A percentile compares a stretch with the other conserved stretches of the same genome.
phyloP scores from a whole-genome alignment of 2,113 vertebrate genomes.

The Bufo bufo region DNA sequence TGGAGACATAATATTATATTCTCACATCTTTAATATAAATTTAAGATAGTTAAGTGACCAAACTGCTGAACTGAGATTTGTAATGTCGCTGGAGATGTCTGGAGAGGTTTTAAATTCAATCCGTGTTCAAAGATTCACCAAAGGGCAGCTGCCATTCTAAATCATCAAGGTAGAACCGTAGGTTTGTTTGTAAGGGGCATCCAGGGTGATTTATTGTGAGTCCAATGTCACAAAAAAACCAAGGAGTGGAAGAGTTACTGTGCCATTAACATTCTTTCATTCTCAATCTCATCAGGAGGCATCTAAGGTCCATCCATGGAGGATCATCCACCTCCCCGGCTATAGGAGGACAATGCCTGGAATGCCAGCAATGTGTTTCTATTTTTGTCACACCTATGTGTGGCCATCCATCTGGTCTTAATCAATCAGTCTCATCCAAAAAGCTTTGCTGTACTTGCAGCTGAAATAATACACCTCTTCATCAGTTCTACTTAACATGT shows the following conservation, averaged over 20 bases:
- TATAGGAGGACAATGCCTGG: constrained; percentile 78
- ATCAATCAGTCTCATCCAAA: constrained; percentile 86
- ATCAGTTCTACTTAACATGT: constrained; percentile 68
- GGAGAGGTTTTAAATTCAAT: background rate
- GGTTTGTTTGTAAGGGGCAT: constrained; percentile 62
- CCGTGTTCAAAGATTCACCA: background rate
- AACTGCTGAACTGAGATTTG: background rate
- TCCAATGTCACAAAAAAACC: constrained; percentile 65
- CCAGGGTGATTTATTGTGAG: constrained; percentile 62
- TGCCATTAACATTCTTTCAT: constrained; percentile 78
- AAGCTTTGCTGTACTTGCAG: constrained; percentile 82
- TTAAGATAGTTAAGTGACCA: background rate
- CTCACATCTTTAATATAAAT: no score
- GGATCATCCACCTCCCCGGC: constrained; percentile 70
- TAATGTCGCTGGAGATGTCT: background rate
- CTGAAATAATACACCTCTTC: constrained; percentile 87
- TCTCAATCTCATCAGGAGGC: constrained; percentile 76
- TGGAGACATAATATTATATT: no score
- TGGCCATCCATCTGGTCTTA: constrained; percentile 92
- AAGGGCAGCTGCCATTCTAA: constrained; percentile 8
- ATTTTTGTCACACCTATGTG: constrained; percentile 87
- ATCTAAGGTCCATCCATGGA: constrained; percentile 71
- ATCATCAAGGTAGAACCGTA: constrained; percentile 17
- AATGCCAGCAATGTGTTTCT: constrained; percentile 87
- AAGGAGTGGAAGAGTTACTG: constrained; percentile 64